Conservation (phyloP, 53 echinoderm and acorn worm species). For the Mesocentrotus franciscanus region DNA sequence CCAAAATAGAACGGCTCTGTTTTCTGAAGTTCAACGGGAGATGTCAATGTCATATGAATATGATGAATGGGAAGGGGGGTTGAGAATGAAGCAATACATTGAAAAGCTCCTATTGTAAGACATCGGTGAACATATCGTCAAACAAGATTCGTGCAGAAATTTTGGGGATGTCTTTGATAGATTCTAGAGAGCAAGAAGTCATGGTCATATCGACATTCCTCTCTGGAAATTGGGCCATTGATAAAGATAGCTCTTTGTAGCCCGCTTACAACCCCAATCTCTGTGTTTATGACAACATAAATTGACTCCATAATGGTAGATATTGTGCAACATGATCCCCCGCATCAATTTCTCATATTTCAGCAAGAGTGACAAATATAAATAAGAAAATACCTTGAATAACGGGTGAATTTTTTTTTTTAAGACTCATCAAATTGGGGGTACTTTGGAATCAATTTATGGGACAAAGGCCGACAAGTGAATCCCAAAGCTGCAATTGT, state of each 20-base stretch:
- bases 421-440: constrained; percentile 27
- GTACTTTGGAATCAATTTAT: constrained; percentile 45
- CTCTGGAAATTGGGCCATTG: constrained; percentile 33
- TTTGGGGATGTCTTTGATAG: constrained; percentile 48
- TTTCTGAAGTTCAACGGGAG: not conserved
- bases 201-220: constrained; percentile 29
- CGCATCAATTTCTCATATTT: constrained; percentile 48
- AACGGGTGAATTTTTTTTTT: not conserved
- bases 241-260: constrained; percentile 39
- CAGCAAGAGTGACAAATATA: constrained; percentile 37
- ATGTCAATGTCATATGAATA: constrained; percentile 34
- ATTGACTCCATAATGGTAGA: constrained; percentile 48
- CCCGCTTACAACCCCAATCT: constrained; percentile 11
- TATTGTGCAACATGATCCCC: constrained; percentile 40
- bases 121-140: not conserved
- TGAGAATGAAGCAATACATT: not conserved
- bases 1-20: not conserved
- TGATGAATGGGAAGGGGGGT: constrained; percentile 38
- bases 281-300: constrained; percentile 28
- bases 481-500: constrained; percentile 36
- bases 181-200: constrained; percentile 43
- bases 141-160: constrained; percentile 41
- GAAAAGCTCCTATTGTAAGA: constrained; percentile 23
- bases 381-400: not conserved
- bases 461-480: constrained; percentile 47